Conservation (phyloP, 2,888 invertebrate species). For the Dolichopus griseipennis region DNA sequence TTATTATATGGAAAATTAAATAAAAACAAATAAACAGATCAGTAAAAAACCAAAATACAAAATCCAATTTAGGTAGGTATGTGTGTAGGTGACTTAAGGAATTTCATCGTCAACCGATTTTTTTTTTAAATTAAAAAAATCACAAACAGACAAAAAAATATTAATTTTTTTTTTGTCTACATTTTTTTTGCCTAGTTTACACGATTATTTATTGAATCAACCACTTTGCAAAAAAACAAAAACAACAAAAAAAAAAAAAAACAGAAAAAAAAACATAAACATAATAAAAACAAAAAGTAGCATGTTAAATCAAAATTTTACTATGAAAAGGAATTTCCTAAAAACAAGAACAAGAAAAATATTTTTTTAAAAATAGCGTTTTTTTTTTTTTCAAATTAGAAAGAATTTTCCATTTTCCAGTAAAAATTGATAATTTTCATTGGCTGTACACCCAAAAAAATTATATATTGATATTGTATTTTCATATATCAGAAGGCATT, state of each 20-base stretch:
- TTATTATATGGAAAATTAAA: not conserved
- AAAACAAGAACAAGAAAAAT: not conserved
- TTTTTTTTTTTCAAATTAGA: not conserved
- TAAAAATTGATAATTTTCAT: not conserved
- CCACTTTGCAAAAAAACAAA: not conserved
- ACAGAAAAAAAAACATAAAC: too few relatives aligned
- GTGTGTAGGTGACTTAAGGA: not conserved
- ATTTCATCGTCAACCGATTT: not conserved
- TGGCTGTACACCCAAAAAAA: not conserved
- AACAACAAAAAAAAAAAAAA: too few relatives aligned
- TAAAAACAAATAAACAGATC: too few relatives aligned
- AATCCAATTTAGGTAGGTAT: not conserved
- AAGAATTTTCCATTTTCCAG: not conserved
- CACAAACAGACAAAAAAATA: too few relatives aligned
- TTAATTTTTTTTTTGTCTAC: not conserved
- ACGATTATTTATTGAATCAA: not conserved
- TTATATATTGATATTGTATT: too few relatives aligned
- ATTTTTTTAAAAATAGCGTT: not conserved
- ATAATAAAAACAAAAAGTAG: too few relatives aligned
- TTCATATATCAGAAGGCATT: too few relatives aligned
- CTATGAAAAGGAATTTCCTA: not conserved
- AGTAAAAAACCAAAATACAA: not conserved
- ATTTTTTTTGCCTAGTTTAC: not conserved
- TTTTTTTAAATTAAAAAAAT: not conserved
- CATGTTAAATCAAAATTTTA: too few relatives aligned